Base-by-base conservation (phyloP, 1,140 invertebrate genomes). In the Pectinophora gossypiella region DNA sequence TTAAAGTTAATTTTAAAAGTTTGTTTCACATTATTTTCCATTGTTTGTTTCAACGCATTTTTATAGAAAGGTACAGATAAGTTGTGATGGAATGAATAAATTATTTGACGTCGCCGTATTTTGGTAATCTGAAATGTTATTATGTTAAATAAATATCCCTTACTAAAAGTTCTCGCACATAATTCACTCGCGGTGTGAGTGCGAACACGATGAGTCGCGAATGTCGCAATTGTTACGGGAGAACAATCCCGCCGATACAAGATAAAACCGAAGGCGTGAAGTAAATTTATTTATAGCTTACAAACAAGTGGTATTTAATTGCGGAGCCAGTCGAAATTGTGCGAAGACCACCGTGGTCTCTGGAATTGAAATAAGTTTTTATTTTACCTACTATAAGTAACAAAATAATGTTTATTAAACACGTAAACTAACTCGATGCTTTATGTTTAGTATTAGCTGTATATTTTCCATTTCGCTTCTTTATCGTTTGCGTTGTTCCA, bases 201-300 rank as follows among this genome's bases (percentile, higher is more conserved):
- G 68, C 64, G 61, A 75, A 76, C 62, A 74, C 55, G 66, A 61
- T 65, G 54, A 64, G 58, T 64, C 60, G 64, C 70, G 68, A 77
- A 79, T 77, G 58, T 64, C 60, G 64, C 70, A 67, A 77, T 81
- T 77, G 75, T 82, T 77, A 69, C 72, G 71, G 66, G 72, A 72
- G 72, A 80, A 81, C 76, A 85, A 85, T 82, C 67, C 73, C 68
- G 50, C 51, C 57, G 76, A 85, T 85, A 75, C 76, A 85, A 79
- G 79, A 85, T 83, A 83, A 83, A 68, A 64, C 63, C 55, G 56
- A 68, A 63, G 62, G 71, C 64, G 76, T 63, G 65, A 81, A 82
- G 77, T 77, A 79, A 74, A 83, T 85, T 85, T 78, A 68, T 71
- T 84, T 80, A 71, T 76, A 64, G 68, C 62, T 62, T 57, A 54